Evolutionary conservation across 23 tunicate genomes (phyloP), one percentile per base, ranked within the genome.

Genomic region (Ascidia mentula): DNA sequence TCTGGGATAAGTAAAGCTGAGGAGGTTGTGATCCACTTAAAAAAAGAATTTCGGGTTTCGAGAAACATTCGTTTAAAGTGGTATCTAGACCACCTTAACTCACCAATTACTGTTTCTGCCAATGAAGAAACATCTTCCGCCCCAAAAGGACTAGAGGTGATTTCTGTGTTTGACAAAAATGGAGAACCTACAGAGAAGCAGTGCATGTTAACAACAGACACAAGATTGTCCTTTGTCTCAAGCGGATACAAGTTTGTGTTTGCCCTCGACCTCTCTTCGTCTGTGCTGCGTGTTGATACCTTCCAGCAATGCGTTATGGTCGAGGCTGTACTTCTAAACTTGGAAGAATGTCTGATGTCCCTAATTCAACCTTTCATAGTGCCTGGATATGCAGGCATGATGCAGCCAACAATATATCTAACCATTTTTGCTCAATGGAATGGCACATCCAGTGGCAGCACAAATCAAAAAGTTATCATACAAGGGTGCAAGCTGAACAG

Each of bases 381-480:
- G 40, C 32, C 53, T 30, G 79, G 69, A 36, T 37, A 38, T 6
- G 59, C 45, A 28, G 35, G 45, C 28, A 34, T 30, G 5, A n/a
- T 88, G 18, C 69, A 80, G 35, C 98, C 98, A 28, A 69, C 80
- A 32, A 84, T 93, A 37, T 88, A 79, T 46, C 80, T 93, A 31
- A 85, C 98, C 33, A 59, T 93, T 22, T 88, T 93, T 88, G 98
- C 76, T 53, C 98, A 93, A 69, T 77, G 84, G 82, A 82, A 80
- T 79, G 86, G 83, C 0, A 83, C 92, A 15, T 18, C 35, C 31
- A 59, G 59, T 39, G 59, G 39, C 7, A 72, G 59, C 15, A 71
- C 77, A 32, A 72, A 59, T 24, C 98, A 93, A 30, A 87, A 88
- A 40, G 90, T 93, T 31, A 32, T 93, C 3, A 71, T 93, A 15